These are phyloP conservation scores for Aphrocallistes beatrix DNA, from an alignment of 37 sponge, comb jelly and placozoan species.

Conservation along the genomic window DNA sequence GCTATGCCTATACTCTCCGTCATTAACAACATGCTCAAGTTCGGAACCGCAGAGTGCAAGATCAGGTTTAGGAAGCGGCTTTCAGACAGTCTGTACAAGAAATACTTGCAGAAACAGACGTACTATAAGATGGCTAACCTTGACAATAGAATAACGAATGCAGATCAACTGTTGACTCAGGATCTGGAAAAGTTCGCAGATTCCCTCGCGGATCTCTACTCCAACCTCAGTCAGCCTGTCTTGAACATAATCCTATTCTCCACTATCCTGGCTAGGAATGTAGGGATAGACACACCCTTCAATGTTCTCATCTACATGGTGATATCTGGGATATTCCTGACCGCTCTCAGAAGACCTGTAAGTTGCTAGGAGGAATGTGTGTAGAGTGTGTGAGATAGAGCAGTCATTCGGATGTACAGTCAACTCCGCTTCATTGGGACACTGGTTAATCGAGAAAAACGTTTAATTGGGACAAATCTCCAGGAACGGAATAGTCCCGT, in stretches of 20 bases:
- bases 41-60: slow-evolving; percentile 64
- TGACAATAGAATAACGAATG: slow-evolving; percentile 82
- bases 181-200: slow-evolving; percentile 88
- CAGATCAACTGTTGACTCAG: slow-evolving; percentile 88
- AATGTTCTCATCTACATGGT: neutral
- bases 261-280: neutral
- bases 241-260: neutral
- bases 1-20: slow-evolving; percentile 81
- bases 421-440: neutral
- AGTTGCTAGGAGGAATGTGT: neutral
- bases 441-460: neutral
- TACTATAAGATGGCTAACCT: slow-evolving; percentile 92
- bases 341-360: slow-evolving; percentile 16
- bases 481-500: too few species aligned
- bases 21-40: slow-evolving; percentile 60
- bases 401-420: too few species aligned
- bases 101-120: slow-evolving; percentile 62
- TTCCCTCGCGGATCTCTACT: slow-evolving; percentile 77
- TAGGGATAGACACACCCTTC: neutral
- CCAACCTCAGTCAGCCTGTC: slow-evolving; percentile 66
- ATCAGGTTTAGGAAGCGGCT: slow-evolving; percentile 65
- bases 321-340: neutral
- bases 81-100: slow-evolving; percentile 44
- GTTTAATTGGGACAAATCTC: too few species aligned
- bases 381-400: too few species aligned